A percentile compares a stretch with the other conserved stretches of the same genome.
Conservation (phyloP, 2,888 invertebrate genomes). For the Phaedon cochleariae region DNA sequence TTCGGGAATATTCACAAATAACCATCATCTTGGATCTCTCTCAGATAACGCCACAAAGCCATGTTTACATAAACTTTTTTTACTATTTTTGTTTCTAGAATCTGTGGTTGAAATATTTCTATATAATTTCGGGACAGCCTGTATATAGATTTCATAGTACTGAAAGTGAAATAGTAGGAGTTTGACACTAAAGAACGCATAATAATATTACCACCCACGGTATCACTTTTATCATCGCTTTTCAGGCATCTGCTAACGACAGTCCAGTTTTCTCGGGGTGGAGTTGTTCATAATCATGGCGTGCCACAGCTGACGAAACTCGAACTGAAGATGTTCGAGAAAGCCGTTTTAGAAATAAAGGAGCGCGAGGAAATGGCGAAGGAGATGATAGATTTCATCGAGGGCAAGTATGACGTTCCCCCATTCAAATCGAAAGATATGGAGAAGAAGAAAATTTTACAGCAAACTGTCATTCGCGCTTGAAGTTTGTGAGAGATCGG, state of each 20-base stretch:
- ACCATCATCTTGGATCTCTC: too few species aligned
- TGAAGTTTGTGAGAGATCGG: too few species aligned
- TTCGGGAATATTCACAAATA: too few species aligned
- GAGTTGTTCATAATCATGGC: constrained; percentile 63
- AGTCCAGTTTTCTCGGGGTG: constrained; percentile 63
- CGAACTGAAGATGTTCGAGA: constrained; percentile 61
- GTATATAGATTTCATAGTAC: too few species aligned
- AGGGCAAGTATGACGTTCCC: constrained; percentile 38
- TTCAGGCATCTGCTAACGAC: constrained; percentile 56
- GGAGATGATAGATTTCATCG: constrained; percentile 40
- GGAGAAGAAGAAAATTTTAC: constrained; percentile 36
- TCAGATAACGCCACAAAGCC: too few species aligned
- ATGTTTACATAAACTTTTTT: too few species aligned
- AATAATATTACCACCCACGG: too few species aligned
- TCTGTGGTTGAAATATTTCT: too few species aligned
- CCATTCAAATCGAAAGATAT: constrained; percentile 43
- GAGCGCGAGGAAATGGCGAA: constrained; percentile 51
- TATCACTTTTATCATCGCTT: constrained; percentile 22
- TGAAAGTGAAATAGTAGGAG: too few species aligned
- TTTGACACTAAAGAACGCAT: too few species aligned
- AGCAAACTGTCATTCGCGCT: constrained; percentile 36
- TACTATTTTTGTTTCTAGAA: too few species aligned
- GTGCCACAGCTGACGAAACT: constrained; percentile 62
- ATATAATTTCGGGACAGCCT: too few species aligned
- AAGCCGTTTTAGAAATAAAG: constrained; percentile 59